Percentiles rank a stretch among this genome's conserved stretches.
These are phyloP conservation scores for Sebastes schlegelii DNA, from an alignment of 2,113 vertebrate species.

Conservation along the genomic window DNA sequence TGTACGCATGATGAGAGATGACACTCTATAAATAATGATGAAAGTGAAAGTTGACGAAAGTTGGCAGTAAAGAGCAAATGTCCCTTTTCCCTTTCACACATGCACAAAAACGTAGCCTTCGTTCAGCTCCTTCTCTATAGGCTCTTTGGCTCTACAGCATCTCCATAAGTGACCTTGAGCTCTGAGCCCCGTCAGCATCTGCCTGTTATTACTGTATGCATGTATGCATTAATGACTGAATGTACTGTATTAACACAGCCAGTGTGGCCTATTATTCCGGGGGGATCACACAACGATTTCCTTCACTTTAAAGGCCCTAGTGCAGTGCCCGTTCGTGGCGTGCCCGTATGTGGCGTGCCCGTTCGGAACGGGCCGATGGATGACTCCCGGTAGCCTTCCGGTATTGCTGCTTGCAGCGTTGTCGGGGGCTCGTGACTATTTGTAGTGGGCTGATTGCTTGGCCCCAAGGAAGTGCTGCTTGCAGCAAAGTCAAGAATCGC, in stretches of 20 bases:
- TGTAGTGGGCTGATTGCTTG: too few species aligned
- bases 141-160: not conserved
- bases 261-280: not conserved
- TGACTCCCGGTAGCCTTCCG: too few species aligned
- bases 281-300: too few species aligned
- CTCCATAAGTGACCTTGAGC: slow-evolving; percentile 63
- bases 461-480: too few species aligned
- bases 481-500: too few species aligned
- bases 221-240: slow-evolving; percentile 57
- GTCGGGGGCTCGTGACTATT: too few species aligned
- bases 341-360: too few species aligned
- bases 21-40: slow-evolving; percentile 4
- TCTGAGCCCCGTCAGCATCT: slow-evolving; percentile 63
- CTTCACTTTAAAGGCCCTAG: too few species aligned
- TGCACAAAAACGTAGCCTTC: not conserved
- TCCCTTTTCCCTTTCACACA: not conserved
- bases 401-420: too few species aligned
- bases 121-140: slow-evolving; percentile 8
- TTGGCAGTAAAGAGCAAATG: not conserved
- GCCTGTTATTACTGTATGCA: slow-evolving; percentile 48
- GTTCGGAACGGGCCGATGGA: too few species aligned
- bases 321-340: too few species aligned
- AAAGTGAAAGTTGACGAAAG: not conserved
- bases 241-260: slow-evolving; percentile 9
- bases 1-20: not conserved